Evolutionary conservation across 2,113 vertebrate species (phyloP), one percentile per base, ranked within the genome.

Genomic region (Enhydra lutris): DNA sequence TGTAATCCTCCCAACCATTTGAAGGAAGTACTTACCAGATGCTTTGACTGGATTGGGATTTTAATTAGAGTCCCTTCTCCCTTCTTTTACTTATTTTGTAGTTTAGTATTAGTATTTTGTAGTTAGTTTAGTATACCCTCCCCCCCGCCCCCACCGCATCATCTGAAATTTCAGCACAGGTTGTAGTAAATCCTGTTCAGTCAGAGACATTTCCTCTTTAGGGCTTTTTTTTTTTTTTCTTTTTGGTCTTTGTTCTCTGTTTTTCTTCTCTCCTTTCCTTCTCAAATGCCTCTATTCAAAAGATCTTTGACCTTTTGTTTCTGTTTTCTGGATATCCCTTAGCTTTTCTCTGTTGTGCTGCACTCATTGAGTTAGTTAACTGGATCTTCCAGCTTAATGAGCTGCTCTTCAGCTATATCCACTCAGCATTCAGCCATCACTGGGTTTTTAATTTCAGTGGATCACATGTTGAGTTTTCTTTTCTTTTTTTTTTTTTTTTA

Each of bases 381-480:
- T 88, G 73, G 14, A 67, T 59, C 21, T 36, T 90, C 74, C 18
- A 61, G 67, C 17, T 89, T 81, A 36, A 15, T 45, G 57, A 95
- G 50, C 36, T 81, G 76, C 63, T 73, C n/a, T 94, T 91, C 23
- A 91, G 14, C 15, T 89, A 8, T 91, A 52, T 63, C 69, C 36
- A 34, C 84, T 82, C 34, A 55, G 50, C 12, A 11, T 79, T 87
- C 50, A 55, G 24, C 15, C 23, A 29, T 76, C 57, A 42, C 59
- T 82, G 10, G 67, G 6, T 95, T 91, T 97, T 91, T 80, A 79
- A 86, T 82, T 95, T 96, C 52, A 78, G 21, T 61, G 26, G 26
- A 92, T 81, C 34, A 61, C 24, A 63, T 2, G 78, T 93, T 89
- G 31, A 65, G 71, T 95, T 96, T 95, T 95, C 45, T 23, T 42